phyloP scores from a whole-genome alignment of 2,797 vertebrate genomes.

The Pyrocephalus nanus region DNA sequence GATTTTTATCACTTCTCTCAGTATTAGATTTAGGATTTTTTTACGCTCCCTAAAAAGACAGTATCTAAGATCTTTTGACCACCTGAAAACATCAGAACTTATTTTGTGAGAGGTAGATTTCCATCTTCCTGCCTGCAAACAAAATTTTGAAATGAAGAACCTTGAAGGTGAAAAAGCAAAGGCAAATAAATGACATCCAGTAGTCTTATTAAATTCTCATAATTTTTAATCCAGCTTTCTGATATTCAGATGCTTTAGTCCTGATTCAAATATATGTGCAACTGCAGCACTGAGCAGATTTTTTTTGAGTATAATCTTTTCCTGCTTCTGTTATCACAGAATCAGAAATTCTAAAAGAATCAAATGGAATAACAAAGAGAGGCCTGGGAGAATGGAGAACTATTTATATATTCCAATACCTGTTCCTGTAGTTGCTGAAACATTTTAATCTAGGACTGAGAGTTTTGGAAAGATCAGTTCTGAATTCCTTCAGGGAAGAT shows the following conservation, averaged over 20 bases:
- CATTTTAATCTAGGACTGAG: neutral
- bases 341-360: neutral
- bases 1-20: neutral
- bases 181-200: neutral
- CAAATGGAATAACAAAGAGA: neutral
- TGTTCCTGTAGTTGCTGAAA: neutral
- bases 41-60: neutral
- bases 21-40: neutral
- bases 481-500: neutral
- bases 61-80: neutral
- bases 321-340: neutral
- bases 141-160: neutral
- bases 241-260: neutral
- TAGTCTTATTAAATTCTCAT: neutral
- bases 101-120: neutral
- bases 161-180: neutral
- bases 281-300: neutral
- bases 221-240: neutral
- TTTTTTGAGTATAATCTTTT: neutral
- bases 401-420: neutral
- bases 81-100: neutral
- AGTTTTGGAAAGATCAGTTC: neutral
- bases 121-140: neutral
- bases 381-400: accelerated
- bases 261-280: neutral